Conservation (phyloP, 2,888 invertebrate genomes). For the Diabrotica balteata region DNA sequence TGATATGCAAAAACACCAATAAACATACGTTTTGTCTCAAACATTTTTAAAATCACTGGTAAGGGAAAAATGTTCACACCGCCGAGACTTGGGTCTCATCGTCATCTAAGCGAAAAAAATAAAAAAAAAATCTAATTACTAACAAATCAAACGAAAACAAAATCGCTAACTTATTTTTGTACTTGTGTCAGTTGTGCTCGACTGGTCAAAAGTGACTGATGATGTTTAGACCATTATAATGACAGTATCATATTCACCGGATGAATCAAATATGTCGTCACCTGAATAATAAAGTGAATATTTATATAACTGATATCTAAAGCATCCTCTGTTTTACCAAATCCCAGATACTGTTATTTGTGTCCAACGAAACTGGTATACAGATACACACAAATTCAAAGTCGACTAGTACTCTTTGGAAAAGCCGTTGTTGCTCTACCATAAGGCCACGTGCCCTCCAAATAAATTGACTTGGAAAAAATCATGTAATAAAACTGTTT, state of each 20-base stretch:
- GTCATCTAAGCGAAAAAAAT: slow-evolving; percentile 65
- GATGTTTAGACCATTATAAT: slow-evolving; percentile 55
- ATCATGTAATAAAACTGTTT: too few species aligned
- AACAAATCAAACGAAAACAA: slow-evolving; percentile 11
- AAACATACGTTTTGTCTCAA: slow-evolving; percentile 38
- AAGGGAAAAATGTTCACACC: slow-evolving; percentile 56
- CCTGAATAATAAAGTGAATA: slow-evolving; percentile 38
- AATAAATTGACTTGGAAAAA: too few species aligned
- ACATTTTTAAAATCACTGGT: slow-evolving; percentile 45
- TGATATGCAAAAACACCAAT: slow-evolving; percentile 40
- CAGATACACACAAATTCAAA: too few species aligned
- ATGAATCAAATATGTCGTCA: slow-evolving; percentile 44
- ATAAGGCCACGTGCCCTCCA: too few species aligned
- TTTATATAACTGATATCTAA: slow-evolving; percentile 2
- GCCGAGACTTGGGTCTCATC: slow-evolving; percentile 73
- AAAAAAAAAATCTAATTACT: slow-evolving; percentile 29
- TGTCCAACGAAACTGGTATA: too few species aligned
- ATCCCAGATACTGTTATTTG: too few species aligned
- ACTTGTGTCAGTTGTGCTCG: slow-evolving; percentile 37
- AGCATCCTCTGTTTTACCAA: too few species aligned
- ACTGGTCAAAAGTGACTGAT: slow-evolving; percentile 31
- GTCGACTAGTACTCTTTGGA: too few species aligned
- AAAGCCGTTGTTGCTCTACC: too few species aligned
- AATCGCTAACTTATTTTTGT: slow-evolving; percentile 29
- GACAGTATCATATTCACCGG: slow-evolving; percentile 55